Percentiles rank a stretch among this genome's conserved stretches.
Conservation (phyloP, 2,797 vertebrate genomes). For the Iguana delicatissima region DNA sequence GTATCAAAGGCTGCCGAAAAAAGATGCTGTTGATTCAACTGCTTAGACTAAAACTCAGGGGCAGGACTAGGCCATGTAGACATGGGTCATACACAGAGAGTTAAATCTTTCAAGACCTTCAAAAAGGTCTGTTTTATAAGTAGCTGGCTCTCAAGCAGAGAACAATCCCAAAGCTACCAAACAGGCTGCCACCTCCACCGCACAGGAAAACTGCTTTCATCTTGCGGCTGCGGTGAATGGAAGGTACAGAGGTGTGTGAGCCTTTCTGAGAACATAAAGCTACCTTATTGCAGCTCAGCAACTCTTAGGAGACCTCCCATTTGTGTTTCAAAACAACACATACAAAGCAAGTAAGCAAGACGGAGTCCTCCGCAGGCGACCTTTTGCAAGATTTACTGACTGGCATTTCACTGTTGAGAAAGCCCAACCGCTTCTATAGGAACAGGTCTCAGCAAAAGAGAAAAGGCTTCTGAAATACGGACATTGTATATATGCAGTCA, state of each 20-base stretch:
- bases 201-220: not conserved
- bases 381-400: not conserved
- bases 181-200: too few species aligned
- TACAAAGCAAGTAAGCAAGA: not conserved
- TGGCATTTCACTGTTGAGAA: not conserved
- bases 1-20: not conserved
- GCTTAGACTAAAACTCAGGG: fast-evolving
- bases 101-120: not conserved
- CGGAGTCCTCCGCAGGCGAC: fast-evolving
- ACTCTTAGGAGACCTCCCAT: not conserved
- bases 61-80: fast-evolving
- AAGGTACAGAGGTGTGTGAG: not conserved
- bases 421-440: not conserved
- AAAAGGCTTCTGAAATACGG: not conserved
- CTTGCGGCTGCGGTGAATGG: not conserved
- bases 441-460: not conserved
- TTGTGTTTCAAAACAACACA: not conserved
- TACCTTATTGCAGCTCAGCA: not conserved
- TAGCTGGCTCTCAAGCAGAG: not conserved
- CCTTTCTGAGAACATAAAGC: not conserved
- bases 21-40: not conserved
- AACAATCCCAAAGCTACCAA: not conserved
- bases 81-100: not conserved
- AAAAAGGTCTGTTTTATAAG: not conserved
- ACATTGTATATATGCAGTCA: not conserved